Conservation (phyloP, 2,888 invertebrate genomes). For the Oxystoma pomonae region DNA sequence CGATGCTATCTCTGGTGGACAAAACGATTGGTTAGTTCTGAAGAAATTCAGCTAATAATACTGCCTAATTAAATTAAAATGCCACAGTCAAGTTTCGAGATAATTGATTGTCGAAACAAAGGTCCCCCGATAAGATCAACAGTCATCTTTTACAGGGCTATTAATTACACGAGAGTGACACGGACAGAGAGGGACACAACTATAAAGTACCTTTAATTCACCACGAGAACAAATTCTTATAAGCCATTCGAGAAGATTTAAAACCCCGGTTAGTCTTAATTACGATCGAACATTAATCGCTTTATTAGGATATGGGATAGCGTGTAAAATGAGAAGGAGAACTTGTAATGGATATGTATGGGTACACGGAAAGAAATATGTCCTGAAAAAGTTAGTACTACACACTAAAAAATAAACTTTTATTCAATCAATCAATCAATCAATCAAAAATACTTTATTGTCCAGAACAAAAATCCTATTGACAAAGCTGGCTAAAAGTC, state of each 20-base stretch:
- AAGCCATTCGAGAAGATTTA: background rate
- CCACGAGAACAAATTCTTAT: background rate
- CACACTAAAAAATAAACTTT: no score
- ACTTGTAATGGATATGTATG: no score
- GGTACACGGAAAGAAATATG: no score
- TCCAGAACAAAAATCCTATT: no score
- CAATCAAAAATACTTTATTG: no score
- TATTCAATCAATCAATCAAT: no score
- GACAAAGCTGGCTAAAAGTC: no score
- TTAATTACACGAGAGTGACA: background rate
- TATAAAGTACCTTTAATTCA: background rate
- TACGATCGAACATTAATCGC: background rate
- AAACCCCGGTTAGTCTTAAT: background rate
- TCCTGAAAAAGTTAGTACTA: no score
- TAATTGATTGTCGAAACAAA: slow-evolving; percentile 21
- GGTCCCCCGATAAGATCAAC: slow-evolving; percentile 17
- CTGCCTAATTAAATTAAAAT: slow-evolving; percentile 22
- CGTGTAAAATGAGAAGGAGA: no score
- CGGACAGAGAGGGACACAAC: background rate
- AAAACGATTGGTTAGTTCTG: background rate
- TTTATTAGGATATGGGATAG: background rate
- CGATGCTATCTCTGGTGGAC: background rate
- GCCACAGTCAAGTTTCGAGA: slow-evolving; percentile 16
- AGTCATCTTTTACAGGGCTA: slow-evolving; percentile 9
- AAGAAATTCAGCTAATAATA: slow-evolving; percentile 2